Evolutionary conservation across 1,140 invertebrate species (phyloP).

Genomic region (Potamilus streckersoni): DNA sequence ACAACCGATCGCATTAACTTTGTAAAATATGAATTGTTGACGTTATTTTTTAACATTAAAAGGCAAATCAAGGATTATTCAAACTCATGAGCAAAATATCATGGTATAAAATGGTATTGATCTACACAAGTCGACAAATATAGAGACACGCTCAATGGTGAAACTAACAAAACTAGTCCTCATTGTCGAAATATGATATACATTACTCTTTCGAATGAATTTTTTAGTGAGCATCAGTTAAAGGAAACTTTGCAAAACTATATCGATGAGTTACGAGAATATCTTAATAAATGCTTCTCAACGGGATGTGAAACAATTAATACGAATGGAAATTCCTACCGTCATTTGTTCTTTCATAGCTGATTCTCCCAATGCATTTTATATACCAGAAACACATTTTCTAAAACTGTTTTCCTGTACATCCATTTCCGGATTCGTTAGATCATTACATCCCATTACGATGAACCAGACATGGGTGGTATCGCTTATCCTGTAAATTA

Average conservation of each 20-base stretch:
- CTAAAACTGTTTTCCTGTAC: conserved; percentile 26
- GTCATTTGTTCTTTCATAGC: conserved; percentile 8
- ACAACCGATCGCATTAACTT: no score
- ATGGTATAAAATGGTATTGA: conserved; percentile 19
- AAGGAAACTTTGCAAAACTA: conserved; percentile 18
- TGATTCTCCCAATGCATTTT: conserved; percentile 11
- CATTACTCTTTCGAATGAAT: conserved; percentile 12
- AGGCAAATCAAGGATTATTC: conserved; percentile 8
- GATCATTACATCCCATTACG: conserved; percentile 24
- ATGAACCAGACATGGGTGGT: conserved; percentile 22
- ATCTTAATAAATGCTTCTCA: conserved; percentile 14
- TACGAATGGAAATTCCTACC: conserved; percentile 2
- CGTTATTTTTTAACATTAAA: conserved; percentile 17
- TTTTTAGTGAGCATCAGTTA: conserved; percentile 2
- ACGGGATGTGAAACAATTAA: conserved; percentile 12
- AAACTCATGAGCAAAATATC: background rate
- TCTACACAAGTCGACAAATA: conserved; percentile 18
- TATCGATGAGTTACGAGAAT: conserved; percentile 19
- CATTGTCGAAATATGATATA: conserved; percentile 14
- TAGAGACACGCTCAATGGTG: conserved; percentile 9
- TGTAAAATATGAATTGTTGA: conserved; percentile 13
- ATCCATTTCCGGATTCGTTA: conserved; percentile 7
- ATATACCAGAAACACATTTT: conserved; percentile 19
- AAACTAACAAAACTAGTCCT: background rate
- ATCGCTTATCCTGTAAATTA: conserved; percentile 16